Evolutionary conservation across 2,113 vertebrate genomes (phyloP).

Genomic region (Gymnobelideus leadbeateri): DNA sequence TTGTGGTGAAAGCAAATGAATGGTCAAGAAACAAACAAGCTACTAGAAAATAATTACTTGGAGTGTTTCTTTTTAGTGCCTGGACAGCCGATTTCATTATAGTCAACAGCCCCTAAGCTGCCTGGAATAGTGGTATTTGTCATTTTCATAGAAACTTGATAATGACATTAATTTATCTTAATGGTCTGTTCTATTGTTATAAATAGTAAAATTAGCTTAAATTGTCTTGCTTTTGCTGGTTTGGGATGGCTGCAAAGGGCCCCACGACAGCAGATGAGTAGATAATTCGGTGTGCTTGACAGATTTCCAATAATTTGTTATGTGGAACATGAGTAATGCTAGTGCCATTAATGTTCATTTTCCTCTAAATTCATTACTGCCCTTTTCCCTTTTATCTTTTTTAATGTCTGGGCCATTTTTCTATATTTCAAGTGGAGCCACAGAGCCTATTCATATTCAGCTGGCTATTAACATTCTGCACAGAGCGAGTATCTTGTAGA

Average conservation of each 20-base stretch:
- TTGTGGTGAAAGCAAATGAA: conserved; percentile 99
- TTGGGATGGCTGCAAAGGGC: conserved; percentile 97
- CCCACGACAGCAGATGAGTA: conserved; percentile 95
- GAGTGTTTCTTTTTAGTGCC: conserved; percentile 99
- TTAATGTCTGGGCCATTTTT: conserved; percentile 96
- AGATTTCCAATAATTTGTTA: conserved; percentile 99
- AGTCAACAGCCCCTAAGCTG: conserved; percentile 99
- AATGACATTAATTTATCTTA: conserved; percentile 99
- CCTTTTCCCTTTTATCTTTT: conserved; percentile 99
- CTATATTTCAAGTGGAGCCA: conserved; percentile 95
- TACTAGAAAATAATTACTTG: conserved; percentile 99
- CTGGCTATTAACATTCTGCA: conserved; percentile 92
- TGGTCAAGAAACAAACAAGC: conserved; percentile 99
- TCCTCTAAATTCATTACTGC: conserved; percentile 99
- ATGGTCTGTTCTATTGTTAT: conserved; percentile 99
- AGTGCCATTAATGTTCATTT: conserved; percentile 99
- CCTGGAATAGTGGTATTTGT: conserved; percentile 99
- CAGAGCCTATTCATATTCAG: conserved; percentile 92
- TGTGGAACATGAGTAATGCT: conserved; percentile 99
- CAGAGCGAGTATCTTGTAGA: conserved; percentile 86
- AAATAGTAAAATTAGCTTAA: conserved; percentile 99
- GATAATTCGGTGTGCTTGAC: conserved; percentile 99
- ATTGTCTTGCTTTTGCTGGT: conserved; percentile 99
- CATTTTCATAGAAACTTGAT: conserved; percentile 99
- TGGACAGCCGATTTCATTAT: conserved; percentile 99